Percentiles rank a stretch among this genome's conserved stretches.
Evolutionary conservation across 2,888 invertebrate species (phyloP).

Genomic region (Drosophila aldrichi): DNA sequence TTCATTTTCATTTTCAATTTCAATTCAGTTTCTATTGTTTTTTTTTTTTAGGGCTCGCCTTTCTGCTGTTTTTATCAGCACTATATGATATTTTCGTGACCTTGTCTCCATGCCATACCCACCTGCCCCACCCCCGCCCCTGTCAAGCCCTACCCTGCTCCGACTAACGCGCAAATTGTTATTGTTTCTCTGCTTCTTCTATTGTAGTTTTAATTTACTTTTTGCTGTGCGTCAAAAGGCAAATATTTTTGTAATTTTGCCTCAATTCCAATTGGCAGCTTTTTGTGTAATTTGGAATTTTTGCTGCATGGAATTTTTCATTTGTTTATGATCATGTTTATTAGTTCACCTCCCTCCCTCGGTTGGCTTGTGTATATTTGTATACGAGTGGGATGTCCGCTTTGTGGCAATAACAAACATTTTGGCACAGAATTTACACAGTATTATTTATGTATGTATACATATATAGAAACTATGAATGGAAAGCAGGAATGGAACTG

Average conservation of each 20-base stretch:
- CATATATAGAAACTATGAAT: neutral
- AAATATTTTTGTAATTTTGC: constrained; percentile 66
- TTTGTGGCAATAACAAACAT: constrained; percentile 39
- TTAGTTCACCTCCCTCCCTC: neutral
- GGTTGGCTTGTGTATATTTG: neutral
- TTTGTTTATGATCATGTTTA: constrained; percentile 43
- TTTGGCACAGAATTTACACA: neutral
- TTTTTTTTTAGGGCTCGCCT: constrained; percentile 24
- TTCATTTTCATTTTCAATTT: constrained; percentile 36
- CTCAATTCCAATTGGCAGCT: constrained; percentile 36
- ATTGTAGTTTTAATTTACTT: constrained; percentile 29
- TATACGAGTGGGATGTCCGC: constrained; percentile 34
- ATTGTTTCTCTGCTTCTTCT: constrained; percentile 10
- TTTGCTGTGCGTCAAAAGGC: constrained; percentile 37
- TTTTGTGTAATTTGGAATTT: constrained; percentile 65
- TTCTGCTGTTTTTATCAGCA: constrained; percentile 46
- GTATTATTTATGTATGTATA: neutral
- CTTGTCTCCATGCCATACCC: constrained; percentile 45
- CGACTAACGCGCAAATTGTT: constrained; percentile 21
- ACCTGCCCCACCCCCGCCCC: neutral
- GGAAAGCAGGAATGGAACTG: neutral
- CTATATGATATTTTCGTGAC: constrained; percentile 55
- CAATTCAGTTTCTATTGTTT: constrained; percentile 8
- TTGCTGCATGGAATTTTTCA: constrained; percentile 49
- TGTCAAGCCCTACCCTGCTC: neutral